Evolutionary conservation across 2,888 invertebrate genomes (phyloP), one percentile per base, ranked within the genome.

Genomic region (Eristalis pertinax): DNA sequence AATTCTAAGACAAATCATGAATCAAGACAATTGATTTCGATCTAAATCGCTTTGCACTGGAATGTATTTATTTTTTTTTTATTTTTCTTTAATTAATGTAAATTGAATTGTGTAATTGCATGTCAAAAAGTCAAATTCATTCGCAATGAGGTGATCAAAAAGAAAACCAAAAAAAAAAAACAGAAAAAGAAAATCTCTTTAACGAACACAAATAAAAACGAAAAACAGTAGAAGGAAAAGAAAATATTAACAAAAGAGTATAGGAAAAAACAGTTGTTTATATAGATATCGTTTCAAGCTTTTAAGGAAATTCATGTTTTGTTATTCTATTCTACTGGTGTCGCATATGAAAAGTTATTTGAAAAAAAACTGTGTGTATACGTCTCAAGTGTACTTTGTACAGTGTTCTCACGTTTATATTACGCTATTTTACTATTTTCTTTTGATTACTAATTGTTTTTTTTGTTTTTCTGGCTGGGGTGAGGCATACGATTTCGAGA

Each of bases 121-220:
- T 75, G 64, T 79, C 60, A 70, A 70, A 79, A 79, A 84, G 58
- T 65, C 69, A 62, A 79, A 70, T 68, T 63, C 75, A 84, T 80
- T 84, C 84, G 80, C 84, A 84, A 84, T 74, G 74, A 69, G 79
- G 79, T 75, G 81, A 70, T 41, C 19, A 64, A 81, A 50, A 65
- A 38, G 26, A 26, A 26, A 26, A 26, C 26, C 26, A 60, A 10
- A 68, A 63, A 63, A 19, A 64, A 81, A 50, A 64, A 29, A 58
- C 4, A 68, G 50, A 63, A 38, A n/a, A n/a, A n/a, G n/a, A n/a
- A n/a, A n/a, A n/a, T n/a, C n/a, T 15, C 13, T 38, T 32, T 22
- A 50, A 35, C 35, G 19, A 67, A 43, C 15, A 32, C 65, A 65
- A 35, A 15, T 56, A 60, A 56, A 60, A 60, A 43, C 10, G 0